A percentile compares a stretch with the other conserved stretches of the same genome.
Conservation (phyloP, 2,888 invertebrate genomes). For the Agonopterix alstromeriana region DNA sequence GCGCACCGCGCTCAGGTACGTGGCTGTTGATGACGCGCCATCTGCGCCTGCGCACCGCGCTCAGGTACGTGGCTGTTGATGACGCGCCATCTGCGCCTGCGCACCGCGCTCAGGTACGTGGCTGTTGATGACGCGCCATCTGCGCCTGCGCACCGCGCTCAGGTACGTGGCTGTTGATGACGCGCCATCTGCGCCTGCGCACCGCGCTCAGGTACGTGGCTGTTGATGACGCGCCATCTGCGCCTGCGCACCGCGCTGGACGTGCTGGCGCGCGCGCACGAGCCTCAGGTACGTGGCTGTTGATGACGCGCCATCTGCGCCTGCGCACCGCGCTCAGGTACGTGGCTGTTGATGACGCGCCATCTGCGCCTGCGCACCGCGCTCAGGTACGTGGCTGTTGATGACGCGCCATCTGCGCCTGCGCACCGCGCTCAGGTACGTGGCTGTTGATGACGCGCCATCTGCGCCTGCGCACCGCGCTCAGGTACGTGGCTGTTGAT, state of each 20-base stretch:
- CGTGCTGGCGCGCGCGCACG: conserved; percentile 84
- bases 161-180: not conserved
- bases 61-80: too few species aligned
- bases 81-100: conserved; percentile 92
- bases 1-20: conserved; percentile 80
- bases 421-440: conserved; percentile 88
- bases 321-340: conserved; percentile 90
- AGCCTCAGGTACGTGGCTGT: conserved; percentile 21
- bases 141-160: conserved; percentile 89
- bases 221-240: conserved; percentile 70
- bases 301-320: conserved; percentile 83
- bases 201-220: conserved; percentile 77
- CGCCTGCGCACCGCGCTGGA: conserved; percentile 90
- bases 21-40: too few species aligned
- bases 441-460: too few species aligned
- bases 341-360: too few species aligned
- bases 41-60: too few species aligned
- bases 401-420: conserved; percentile 82
- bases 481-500: conserved; percentile 2
- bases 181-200: conserved; percentile 87
- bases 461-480: conserved; percentile 79
- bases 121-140: conserved; percentile 58
- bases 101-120: conserved; percentile 79
- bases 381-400: conserved; percentile 12
- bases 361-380: not conserved